Conservation (phyloP, 2,797 vertebrate species). For the Anas acuta region DNA sequence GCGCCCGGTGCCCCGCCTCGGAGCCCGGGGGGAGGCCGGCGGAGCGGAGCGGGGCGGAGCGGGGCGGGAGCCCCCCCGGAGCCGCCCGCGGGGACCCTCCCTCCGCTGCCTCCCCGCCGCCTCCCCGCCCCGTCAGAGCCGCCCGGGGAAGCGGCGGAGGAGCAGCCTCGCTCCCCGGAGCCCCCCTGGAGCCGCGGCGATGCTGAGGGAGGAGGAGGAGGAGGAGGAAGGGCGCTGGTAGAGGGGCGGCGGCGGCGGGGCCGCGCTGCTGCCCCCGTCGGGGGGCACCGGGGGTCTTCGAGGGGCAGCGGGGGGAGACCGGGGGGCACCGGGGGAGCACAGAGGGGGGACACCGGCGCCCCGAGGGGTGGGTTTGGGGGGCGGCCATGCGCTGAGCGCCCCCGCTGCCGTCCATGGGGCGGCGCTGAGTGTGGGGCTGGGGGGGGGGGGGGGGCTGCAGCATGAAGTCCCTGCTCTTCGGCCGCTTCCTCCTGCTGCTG, state of each 20-base stretch:
- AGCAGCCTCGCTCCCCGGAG: background rate
- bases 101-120: background rate
- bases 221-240: background rate
- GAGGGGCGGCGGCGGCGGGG: background rate
- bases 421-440: background rate
- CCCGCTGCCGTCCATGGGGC: conserved; percentile 32
- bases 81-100: background rate
- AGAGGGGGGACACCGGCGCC: no score
- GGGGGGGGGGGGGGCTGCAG: conserved; percentile 19
- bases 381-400: no score
- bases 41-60: background rate
- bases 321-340: no score
- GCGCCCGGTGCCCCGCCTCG: no score
- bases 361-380: no score
- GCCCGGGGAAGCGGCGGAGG: conserved; percentile 2
- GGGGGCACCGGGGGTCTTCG: background rate
- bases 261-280: background rate
- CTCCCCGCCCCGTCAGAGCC: background rate
- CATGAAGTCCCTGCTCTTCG: conserved; percentile 91
- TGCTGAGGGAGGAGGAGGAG: background rate
- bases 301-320: no score
- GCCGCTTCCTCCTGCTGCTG: conserved; percentile 91
- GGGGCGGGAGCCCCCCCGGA: background rate
- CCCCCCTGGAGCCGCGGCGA: background rate
- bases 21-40: no score